A percentile compares a stretch with the other conserved stretches of the same genome.
Conservation (phyloP, 2,888 invertebrate genomes). For the Protonemura montana region DNA sequence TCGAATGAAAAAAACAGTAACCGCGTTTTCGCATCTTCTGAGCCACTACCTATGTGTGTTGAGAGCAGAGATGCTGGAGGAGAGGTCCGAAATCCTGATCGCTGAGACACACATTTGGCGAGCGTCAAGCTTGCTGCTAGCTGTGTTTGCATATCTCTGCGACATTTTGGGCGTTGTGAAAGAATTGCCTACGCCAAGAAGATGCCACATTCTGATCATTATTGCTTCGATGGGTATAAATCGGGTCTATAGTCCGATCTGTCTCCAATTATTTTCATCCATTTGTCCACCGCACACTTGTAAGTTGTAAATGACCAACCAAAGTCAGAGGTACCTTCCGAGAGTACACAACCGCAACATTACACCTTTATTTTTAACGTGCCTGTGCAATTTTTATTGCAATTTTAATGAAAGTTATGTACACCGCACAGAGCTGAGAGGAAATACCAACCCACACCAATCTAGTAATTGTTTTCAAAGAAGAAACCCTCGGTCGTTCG, state of each 20-base stretch:
- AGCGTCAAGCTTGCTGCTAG: neutral
- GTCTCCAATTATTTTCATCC: neutral
- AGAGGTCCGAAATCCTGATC: neutral
- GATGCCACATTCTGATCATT: constrained; percentile 20
- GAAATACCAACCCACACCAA: neutral
- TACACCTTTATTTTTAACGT: neutral
- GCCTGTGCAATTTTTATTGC: neutral
- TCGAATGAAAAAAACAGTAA: constrained; percentile 45
- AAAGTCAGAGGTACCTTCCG: neutral
- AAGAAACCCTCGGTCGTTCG: neutral
- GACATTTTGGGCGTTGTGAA: constrained; percentile 15
- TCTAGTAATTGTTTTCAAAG: neutral
- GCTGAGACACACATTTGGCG: neutral
- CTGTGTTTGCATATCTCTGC: constrained; percentile 1
- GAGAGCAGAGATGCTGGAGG: neutral
- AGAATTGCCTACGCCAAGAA: constrained; percentile 14
- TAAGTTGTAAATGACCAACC: neutral
- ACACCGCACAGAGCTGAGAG: neutral
- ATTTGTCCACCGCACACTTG: neutral
- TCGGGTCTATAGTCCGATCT: neutral
- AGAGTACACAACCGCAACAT: neutral
- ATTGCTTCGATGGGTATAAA: neutral
- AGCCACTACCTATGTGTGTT: neutral
- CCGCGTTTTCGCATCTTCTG: constrained; percentile 24
- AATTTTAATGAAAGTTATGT: neutral